Conservation (phyloP, 2,888 invertebrate genomes). For the Pseudoips prasinana region DNA sequence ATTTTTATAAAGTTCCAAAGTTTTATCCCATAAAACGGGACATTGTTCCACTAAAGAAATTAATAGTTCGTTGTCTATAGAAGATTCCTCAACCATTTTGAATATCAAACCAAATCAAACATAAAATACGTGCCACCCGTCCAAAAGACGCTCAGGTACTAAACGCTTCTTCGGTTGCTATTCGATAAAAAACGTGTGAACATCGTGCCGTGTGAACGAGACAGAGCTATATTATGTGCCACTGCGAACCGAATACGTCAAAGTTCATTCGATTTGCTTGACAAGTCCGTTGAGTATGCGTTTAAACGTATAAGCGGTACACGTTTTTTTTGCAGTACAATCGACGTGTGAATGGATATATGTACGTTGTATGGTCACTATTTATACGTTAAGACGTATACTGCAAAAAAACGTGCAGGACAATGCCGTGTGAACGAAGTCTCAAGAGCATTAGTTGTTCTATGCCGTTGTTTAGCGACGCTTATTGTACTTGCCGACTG, state of each 20-base stretch:
- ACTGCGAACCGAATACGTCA: constrained; percentile 25
- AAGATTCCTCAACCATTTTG: constrained; percentile 20
- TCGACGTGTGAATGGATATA: constrained; percentile 23
- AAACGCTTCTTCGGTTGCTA: constrained; percentile 17
- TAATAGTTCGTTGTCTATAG: constrained; percentile 25
- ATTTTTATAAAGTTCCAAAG: constrained; percentile 15
- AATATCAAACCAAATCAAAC: constrained; percentile 12
- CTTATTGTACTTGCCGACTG: constrained; percentile 2
- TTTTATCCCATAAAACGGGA: constrained; percentile 21
- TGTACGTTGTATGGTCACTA: constrained; percentile 24
- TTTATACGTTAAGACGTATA: constrained; percentile 26
- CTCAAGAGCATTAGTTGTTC: constrained; percentile 5
- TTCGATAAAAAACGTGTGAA: constrained; percentile 15
- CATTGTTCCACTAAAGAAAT: constrained; percentile 26
- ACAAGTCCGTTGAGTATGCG: constrained; percentile 19
- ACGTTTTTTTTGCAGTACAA: constrained; percentile 21
- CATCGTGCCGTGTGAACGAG: constrained; percentile 19
- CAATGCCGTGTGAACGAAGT: constrained; percentile 17
- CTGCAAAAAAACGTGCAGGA: constrained; percentile 23
- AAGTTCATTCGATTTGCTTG: constrained; percentile 33
- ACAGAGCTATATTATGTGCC: constrained; percentile 15
- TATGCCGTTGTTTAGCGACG: constrained; percentile 1
- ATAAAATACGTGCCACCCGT: constrained; percentile 22
- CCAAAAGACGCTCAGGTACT: constrained; percentile 17
- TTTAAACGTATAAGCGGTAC: constrained; percentile 12